Evolutionary conservation across 2,113 vertebrate species (phyloP), one percentile per base, ranked within the genome.

Genomic region (Seriola rivoliana): DNA sequence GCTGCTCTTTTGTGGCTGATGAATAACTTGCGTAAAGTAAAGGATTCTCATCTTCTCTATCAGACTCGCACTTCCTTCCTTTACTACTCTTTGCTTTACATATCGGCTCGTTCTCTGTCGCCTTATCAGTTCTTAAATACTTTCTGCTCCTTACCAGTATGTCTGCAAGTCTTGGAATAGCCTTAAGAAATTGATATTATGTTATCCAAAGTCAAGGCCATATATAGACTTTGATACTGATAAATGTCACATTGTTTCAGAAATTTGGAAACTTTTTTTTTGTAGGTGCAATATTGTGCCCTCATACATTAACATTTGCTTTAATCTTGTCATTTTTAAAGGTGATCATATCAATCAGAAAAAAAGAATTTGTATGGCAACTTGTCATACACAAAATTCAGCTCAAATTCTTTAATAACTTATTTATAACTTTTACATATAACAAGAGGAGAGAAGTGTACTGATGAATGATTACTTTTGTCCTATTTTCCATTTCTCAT

Each of bases 61-160:
- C 64, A 71, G 36, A 66, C 64, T 82, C 8, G 16, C 38, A 21
- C 25, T 62, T 67, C 5, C 60, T 66, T 46, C 60, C 40, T 44
- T 87, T 21, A 73, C 17, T 57, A 6, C 17, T 13, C 1, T 63
- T 42, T 54, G 16, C 66, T 74, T 78, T 32, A 65, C n/a, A 58
- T 25, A 8, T 16, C 23, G 1, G n/a, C 14, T 52, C 1, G 3
- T 29, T 21, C n/a, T 63, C 6, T 62, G 34, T 19, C 12, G 0
- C 9, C 8, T 2, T n/a, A 59, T 42, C 32, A 14, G 19, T 34
- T 71, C 25, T 71, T 13, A 23, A 72, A 57, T 75, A 36, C 25
- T 73, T 52, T 36, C 9, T 55, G 21, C 36, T 25, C n/a, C 32
- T 65, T 4, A 25, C 21, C 25, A 17, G 1, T 0, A n/a, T 74